Conservation (phyloP, 2,113 vertebrate genomes). For the Tetrao urogallus region DNA sequence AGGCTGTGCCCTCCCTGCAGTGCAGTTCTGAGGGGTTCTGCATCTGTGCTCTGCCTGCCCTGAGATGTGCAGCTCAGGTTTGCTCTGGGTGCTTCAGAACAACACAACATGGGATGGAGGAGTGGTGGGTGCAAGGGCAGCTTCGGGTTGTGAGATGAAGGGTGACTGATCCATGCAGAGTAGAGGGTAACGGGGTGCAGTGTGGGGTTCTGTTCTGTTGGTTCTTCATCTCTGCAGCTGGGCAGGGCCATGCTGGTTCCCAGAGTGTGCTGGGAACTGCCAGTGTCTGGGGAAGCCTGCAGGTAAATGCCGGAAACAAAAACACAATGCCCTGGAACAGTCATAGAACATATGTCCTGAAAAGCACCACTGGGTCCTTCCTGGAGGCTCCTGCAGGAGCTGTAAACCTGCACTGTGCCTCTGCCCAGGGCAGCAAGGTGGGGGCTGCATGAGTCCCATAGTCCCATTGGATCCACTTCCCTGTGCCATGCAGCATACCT, state of each 20-base stretch:
- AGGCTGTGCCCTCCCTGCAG: neutral
- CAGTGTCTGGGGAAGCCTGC: constrained; percentile 30
- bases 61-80: neutral
- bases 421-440: accelerated
- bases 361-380: constrained; percentile 35
- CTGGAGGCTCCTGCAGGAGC: neutral
- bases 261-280: neutral
- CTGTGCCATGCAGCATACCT: constrained; percentile 30
- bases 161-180: neutral
- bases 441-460: neutral
- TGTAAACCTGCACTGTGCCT: neutral
- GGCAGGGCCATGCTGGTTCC: constrained; percentile 2
- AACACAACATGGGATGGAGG: neutral
- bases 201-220: neutral
- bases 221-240: neutral
- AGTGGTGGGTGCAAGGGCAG: neutral
- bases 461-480: neutral
- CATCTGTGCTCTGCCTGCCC: neutral
- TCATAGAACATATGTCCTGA: neutral
- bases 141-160: neutral
- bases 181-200: neutral
- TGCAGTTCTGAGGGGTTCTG: neutral
- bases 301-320: constrained; percentile 24
- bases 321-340: constrained; percentile 26
- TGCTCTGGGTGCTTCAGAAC: neutral